Evolutionary conservation across 2,888 invertebrate genomes (phyloP), one percentile per base, ranked within the genome.

Genomic region (Dryomyza anilis): DNA sequence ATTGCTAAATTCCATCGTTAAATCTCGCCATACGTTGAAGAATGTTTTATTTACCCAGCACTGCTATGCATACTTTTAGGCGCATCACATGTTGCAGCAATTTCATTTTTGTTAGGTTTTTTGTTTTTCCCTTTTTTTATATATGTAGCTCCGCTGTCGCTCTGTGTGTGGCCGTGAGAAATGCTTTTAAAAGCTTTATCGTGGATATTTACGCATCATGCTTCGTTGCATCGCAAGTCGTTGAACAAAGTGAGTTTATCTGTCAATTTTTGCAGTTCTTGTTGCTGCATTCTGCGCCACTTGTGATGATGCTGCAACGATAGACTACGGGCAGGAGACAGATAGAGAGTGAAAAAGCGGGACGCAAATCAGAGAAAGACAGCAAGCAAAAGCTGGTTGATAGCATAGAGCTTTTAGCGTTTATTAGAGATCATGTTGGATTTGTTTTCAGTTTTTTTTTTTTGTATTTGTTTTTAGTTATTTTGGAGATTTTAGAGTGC

Each of bases 131-230:
- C 27, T 50, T 33, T 19, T 56, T 39, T 53, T 30, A 33, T 53
- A 19, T 53, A 7, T 16, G 19, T 53, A 30, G 7, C 48, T 48
- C 25, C 36, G 21, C 23, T 55, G 33, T 19, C 14, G 23, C 39
- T 39, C 39, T 39, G 39, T 12, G 12, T 23, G 25, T 19, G 8
- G 30, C 30, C n/a, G 23, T 12, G 29, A 8, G 25, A 39, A 52
- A 61, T 46, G 52, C 61, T 61, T 61, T 61, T 61, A 61, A 52
- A 61, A 61, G 61, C 52, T 52, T 61, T 61, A 52, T 61, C 50
- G 21, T 52, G 21, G 52, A 43, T 48, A 39, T 61, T 61, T 27
- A 61, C 61, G 61, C 61, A 61, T 61, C 52, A 61, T 19, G 61
- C 52, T 61, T 52, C 53, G 52, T 25, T 61, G 52, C 52, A 52